Percentiles rank a stretch among this genome's conserved stretches.
Conservation (phyloP, 2,113 vertebrate genomes). For the Menidia beryllina region DNA sequence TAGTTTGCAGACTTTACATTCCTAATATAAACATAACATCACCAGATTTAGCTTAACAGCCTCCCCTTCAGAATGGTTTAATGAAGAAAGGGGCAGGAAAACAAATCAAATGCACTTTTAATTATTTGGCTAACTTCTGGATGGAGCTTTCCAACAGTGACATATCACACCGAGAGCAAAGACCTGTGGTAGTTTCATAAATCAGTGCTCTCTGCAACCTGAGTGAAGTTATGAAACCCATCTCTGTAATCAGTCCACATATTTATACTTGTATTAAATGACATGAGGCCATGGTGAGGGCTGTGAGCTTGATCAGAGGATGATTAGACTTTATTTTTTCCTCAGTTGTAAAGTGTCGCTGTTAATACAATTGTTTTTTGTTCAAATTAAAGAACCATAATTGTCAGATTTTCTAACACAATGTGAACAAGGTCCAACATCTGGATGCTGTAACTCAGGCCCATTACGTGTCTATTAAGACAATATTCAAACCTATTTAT, state of each 20-base stretch:
- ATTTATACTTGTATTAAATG: slow-evolving; percentile 28
- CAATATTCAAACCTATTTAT: too few relatives aligned
- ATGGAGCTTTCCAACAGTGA: slow-evolving; percentile 44
- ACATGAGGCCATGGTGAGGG: slow-evolving; percentile 1
- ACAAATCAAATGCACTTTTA: slow-evolving; percentile 66
- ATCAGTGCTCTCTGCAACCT: slow-evolving; percentile 18
- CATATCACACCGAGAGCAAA: slow-evolving; percentile 10
- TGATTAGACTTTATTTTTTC: background rate
- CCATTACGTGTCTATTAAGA: too few relatives aligned
- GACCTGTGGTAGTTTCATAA: slow-evolving; percentile 48
- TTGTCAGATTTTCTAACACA: too few relatives aligned
- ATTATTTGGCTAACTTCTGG: slow-evolving; percentile 66
- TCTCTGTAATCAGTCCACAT: background rate
- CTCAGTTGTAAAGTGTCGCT: too few relatives aligned
- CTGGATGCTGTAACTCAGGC: too few relatives aligned
- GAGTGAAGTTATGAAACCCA: slow-evolving; percentile 35
- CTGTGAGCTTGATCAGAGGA: background rate
- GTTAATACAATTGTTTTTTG: too few relatives aligned
- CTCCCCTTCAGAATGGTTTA: slow-evolving; percentile 26
- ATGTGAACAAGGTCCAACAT: too few relatives aligned
- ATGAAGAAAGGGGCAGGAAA: slow-evolving; percentile 39
- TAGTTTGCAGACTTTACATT: slow-evolving; percentile 8
- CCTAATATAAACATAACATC: slow-evolving; percentile 16
- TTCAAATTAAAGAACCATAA: too few relatives aligned
- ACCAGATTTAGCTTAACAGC: slow-evolving; percentile 10